These are phyloP conservation scores for Tragulus kanchil DNA, from an alignment of 2,113 vertebrate genomes.

Conservation along the genomic window DNA sequence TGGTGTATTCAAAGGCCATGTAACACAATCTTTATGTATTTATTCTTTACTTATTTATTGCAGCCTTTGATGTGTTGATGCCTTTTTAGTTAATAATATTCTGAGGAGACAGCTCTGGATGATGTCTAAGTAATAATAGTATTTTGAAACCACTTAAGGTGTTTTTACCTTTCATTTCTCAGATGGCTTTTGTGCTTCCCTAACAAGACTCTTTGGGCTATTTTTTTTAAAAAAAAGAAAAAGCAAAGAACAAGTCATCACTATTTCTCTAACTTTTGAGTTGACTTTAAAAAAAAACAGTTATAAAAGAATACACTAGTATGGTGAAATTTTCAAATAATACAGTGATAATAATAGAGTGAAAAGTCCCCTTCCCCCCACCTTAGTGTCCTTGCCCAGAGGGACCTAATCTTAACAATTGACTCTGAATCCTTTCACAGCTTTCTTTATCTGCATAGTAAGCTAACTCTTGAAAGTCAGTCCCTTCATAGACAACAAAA, in stretches of 20 bases:
- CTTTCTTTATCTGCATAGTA: background rate
- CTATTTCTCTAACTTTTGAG: background rate
- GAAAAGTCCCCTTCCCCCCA: background rate
- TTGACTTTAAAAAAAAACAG: background rate
- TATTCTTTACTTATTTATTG: background rate
- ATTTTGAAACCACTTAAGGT: background rate
- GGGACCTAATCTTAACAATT: background rate
- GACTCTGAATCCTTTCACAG: background rate
- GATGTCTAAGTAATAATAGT: background rate
- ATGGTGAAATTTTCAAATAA: slow-evolving; percentile 15
- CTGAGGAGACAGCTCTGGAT: background rate
- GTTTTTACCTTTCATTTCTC: slow-evolving; percentile 43
- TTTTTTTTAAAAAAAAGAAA: slow-evolving; percentile 31
- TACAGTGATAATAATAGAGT: background rate
- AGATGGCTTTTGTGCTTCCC: background rate
- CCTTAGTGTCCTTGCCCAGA: background rate
- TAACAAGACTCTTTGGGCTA: background rate
- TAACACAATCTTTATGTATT: background rate
- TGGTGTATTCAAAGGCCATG: background rate
- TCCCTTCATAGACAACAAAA: background rate
- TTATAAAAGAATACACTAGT: background rate
- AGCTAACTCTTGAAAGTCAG: background rate
- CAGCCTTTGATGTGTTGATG: background rate
- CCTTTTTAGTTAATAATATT: background rate
- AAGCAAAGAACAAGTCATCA: background rate